Evolutionary conservation across 2,797 vertebrate species (phyloP).

Genomic region (Cheracebus regulus): DNA sequence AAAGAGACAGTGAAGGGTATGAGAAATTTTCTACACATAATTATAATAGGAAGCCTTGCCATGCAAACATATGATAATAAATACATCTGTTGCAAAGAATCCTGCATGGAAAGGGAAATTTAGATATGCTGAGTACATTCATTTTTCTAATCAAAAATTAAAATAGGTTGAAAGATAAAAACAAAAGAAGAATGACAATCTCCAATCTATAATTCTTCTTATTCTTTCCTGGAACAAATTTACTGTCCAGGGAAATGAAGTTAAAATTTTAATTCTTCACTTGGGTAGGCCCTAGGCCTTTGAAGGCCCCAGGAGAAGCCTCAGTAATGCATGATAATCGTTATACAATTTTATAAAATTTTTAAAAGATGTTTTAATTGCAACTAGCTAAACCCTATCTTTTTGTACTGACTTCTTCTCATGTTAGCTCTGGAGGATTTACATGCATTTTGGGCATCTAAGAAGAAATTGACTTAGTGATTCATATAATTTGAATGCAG

Average conservation of each 20-base stretch:
- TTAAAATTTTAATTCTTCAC: not conserved
- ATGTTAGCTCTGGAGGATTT: not conserved
- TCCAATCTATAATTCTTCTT: not conserved
- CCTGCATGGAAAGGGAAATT: not conserved
- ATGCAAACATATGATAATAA: conserved; percentile 9
- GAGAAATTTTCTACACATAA: not conserved
- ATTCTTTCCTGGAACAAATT: not conserved
- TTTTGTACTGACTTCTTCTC: not conserved
- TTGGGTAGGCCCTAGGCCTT: not conserved
- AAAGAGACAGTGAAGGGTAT: conserved; percentile 29
- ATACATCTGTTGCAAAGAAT: conserved; percentile 39
- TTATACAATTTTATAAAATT: not conserved
- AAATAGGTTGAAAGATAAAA: conserved; percentile 35
- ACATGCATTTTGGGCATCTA: not conserved
- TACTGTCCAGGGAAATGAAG: not conserved
- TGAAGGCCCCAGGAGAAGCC: not conserved
- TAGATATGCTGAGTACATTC: not conserved
- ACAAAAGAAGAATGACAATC: not conserved
- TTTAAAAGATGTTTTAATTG: not conserved
- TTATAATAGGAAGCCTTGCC: not conserved
- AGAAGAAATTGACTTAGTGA: not conserved
- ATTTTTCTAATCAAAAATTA: not conserved
- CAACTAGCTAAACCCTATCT: not conserved
- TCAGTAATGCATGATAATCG: not conserved
- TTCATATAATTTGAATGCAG: not conserved